Conservation (phyloP, 1,140 invertebrate species). For the Myzus persicae region DNA sequence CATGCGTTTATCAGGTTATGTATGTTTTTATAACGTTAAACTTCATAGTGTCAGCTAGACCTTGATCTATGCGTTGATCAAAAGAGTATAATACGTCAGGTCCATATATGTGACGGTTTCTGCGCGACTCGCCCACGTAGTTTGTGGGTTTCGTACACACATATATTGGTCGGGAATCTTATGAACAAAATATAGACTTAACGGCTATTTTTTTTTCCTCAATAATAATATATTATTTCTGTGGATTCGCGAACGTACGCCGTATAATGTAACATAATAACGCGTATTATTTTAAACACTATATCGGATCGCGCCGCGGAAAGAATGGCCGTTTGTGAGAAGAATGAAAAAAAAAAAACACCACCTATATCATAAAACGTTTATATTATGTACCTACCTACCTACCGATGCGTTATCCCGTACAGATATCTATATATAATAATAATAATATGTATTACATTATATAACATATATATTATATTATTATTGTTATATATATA, state of each 20-base stretch:
- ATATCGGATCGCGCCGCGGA: neutral
- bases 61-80: neutral
- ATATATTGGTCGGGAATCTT: neutral
- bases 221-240: neutral
- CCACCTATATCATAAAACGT: neutral
- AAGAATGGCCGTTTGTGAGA: slow-evolving; percentile 3
- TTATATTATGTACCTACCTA: neutral
- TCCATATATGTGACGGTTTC: neutral
- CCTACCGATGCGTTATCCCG: neutral
- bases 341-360: neutral
- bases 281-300: neutral
- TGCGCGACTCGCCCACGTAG: neutral
- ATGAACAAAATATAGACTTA: neutral
- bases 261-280: neutral
- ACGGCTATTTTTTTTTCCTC: too few species aligned
- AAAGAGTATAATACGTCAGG: too few species aligned
- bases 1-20: too few species aligned
- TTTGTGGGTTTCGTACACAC: neutral
- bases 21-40: too few species aligned
- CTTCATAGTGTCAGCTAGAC: neutral
- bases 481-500: neutral
- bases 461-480: neutral
- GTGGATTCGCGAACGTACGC: neutral
- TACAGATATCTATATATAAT: neutral
- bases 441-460: neutral